Base-by-base conservation (phyloP, 2,113 vertebrate species). In the Corapipo altera region DNA sequence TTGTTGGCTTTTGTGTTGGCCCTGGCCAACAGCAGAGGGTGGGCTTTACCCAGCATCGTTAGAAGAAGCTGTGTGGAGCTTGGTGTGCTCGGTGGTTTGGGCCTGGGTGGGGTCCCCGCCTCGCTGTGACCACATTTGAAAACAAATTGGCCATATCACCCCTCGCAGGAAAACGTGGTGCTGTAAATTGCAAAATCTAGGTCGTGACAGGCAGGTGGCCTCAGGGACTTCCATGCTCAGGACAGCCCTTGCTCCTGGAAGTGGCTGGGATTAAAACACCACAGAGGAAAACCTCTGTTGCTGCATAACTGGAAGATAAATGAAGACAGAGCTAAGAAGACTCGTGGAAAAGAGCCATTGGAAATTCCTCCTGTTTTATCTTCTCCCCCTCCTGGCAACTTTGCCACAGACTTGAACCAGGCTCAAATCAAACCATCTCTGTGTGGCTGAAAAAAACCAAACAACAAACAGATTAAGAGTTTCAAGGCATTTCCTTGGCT, bases 361-460 rank as follows among this genome's bases (percentile, higher is more conserved):
- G 78, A 90, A 73, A 80, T 80, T 92, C 88, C 39, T 90, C 21
- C 41, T 80, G 37, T 5, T 86, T 85, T 74, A 74, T 66, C 51
- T 89, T 41, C 30, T 72, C 24, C 26, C 44, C 23, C 21, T 85
- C 57, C 75, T 43, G 51, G 72, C 72, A 71, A 16, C 59, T 77
- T 92, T 67, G 64, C 67, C 55, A 35, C 41, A 35, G 43, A 70
- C 67, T 58, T 90, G 88, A 95, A 88, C 20, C 11, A 14, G 26
- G 24, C n/a, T 92, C 79, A 66, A 58, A 76, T 49, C 78, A 93
- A 85, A 83, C 20, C 44, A 76, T 37, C 41, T 73, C 23, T 54
- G 21, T 27, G 58, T 24, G 32, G 52, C 74, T 83, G 41, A 2
- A n/a, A 30, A 80, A 74, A 6, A 5, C 6, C 20, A 49, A 8